These are phyloP conservation scores for Palythoa heliodiscus DNA, from an alignment of 92 coral and sea anemone genomes.

Conservation along the genomic window DNA sequence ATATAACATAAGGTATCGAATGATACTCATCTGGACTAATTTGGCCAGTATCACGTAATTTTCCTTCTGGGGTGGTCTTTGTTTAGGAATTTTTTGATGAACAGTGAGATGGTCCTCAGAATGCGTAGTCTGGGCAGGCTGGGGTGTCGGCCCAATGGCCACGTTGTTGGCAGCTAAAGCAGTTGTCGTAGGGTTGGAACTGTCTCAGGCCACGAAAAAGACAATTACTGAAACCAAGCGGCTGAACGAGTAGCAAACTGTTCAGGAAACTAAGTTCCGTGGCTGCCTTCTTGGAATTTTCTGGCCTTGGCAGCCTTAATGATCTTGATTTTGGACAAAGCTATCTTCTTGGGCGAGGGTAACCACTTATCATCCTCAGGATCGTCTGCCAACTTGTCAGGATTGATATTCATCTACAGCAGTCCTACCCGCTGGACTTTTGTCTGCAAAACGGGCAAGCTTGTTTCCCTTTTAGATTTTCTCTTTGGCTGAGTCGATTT, in stretches of 20 bases:
- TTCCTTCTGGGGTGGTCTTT: too few relatives aligned
- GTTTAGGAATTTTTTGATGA: too few relatives aligned
- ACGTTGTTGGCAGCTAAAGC: too few relatives aligned
- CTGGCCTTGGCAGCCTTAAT: not conserved
- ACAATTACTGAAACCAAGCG: not conserved
- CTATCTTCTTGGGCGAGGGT: not conserved
- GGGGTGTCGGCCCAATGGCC: too few relatives aligned
- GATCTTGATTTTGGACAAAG: not conserved
- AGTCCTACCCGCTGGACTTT: slow-evolving; percentile 16
- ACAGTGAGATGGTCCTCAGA: too few relatives aligned
- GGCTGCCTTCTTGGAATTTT: not conserved
- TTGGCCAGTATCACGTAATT: too few relatives aligned
- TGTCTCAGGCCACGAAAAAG: not conserved
- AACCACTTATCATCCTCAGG: not conserved
- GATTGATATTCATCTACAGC: slow-evolving; percentile 9
- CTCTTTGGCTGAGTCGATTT: too few relatives aligned
- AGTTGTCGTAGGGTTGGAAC: too few relatives aligned
- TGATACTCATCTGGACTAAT: too few relatives aligned
- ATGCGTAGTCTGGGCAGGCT: too few relatives aligned
- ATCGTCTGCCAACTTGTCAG: not conserved
- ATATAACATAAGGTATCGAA: not conserved
- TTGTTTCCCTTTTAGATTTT: not conserved
- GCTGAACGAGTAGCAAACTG: not conserved
- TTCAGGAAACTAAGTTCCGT: not conserved
- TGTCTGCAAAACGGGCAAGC: slow-evolving; percentile 4